Base-by-base conservation (phyloP, 2,888 invertebrate species). In the Acanthosepion lycidas region DNA sequence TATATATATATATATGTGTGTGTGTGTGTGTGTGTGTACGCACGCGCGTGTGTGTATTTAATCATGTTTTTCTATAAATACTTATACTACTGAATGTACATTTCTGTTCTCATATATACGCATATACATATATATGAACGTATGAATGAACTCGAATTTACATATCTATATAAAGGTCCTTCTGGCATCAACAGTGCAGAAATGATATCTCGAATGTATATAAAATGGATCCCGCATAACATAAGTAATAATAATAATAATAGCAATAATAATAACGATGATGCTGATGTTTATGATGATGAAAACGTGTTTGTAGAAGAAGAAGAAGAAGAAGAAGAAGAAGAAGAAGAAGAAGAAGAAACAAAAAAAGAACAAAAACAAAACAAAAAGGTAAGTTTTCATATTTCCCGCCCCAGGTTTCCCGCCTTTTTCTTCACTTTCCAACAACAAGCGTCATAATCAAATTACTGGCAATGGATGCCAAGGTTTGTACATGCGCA, bases 361-460 rank as follows among this genome's bases (percentile, higher is more conserved):
- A 5, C 28, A 64, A 28, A 28, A n/a, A 8, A 28, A n/a, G 15
- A 64, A 64, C 0, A 26, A 26, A 6, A 23, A 64, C 28, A n/a
- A 28, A 78, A 78, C 12, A 0, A 15, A n/a, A 28, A 8, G n/a
- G 12, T 33, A 9, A n/a, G 78, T 78, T n/a, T 78, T 78, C 78
- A 33, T 78, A 78, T 78, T 78, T 78, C 78, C 78, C 8, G 78
- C n/a, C n/a, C 78, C n/a, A 33, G 78, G 78, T 5, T 33, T 78
- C 78, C n/a, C 15, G n/a, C n/a, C 78, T 12, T n/a, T 78, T 78
- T 78, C 78, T n/a, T n/a, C 78, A 78, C 12, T 78, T 33, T 78
- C 78, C n/a, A 33, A 78, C 78, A 78, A n/a, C 78, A n/a, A 78
- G 78, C 78, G n/a, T n/a, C 78, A 78, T 78, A 33, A 78, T 78